Evolutionary conservation across 1,140 invertebrate species (phyloP).

Genomic region (Drosophila aff.): DNA sequence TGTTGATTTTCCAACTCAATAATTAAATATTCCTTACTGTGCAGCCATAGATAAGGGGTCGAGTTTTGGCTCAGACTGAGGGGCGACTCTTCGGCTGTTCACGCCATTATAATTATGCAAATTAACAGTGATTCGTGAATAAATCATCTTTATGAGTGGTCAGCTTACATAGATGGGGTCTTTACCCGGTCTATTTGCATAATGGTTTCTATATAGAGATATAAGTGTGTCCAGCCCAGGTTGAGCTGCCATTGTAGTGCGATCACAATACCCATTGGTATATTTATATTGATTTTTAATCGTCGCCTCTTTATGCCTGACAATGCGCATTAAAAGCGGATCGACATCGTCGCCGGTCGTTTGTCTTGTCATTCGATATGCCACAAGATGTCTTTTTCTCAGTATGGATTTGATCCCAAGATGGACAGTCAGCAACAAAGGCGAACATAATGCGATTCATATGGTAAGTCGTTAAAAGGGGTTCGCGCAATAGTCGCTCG

Average conservation of each 20-base stretch:
- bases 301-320: constrained; percentile 56
- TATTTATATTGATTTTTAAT: constrained; percentile 83
- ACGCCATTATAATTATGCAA: constrained; percentile 77
- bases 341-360: constrained; percentile 27
- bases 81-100: constrained; percentile 56
- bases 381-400: constrained; percentile 20
- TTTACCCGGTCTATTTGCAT: constrained; percentile 59
- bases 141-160: constrained; percentile 64
- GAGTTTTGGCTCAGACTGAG: constrained; percentile 52
- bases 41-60: constrained; percentile 35
- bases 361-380: constrained; percentile 56
- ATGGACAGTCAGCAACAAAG: constrained; percentile 31
- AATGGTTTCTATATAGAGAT: constrained; percentile 49
- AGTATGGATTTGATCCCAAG: constrained; percentile 27
- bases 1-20: background rate
- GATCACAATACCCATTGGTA: constrained; percentile 40
- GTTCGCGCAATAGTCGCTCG: constrained; percentile 22
- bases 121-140: constrained; percentile 54
- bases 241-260: constrained; percentile 37
- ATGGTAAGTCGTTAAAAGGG: constrained; percentile 53
- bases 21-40: constrained; percentile 3
- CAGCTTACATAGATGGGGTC: constrained; percentile 37
- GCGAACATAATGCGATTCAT: constrained; percentile 55
- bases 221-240: constrained; percentile 16
- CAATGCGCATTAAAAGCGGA: constrained; percentile 45